A percentile compares a stretch with the other conserved stretches of the same genome.
Conservation (phyloP, 2,888 invertebrate species). For the Acleris laterana region DNA sequence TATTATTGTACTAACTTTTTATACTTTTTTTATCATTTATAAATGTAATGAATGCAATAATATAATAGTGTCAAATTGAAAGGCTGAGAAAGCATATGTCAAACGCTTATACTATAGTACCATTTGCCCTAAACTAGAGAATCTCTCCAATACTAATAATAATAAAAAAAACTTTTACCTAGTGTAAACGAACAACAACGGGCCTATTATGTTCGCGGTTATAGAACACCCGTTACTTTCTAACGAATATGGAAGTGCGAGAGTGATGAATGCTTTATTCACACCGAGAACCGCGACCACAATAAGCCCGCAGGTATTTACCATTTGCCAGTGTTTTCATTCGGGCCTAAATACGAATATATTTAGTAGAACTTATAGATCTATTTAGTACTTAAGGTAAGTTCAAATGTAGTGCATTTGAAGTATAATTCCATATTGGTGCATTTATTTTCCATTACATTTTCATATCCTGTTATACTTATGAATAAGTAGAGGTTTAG, state of each 20-base stretch:
- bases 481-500: constrained; percentile 27
- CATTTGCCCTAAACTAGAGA: constrained; percentile 1
- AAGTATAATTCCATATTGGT: constrained; percentile 32
- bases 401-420: constrained; percentile 36
- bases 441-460: constrained; percentile 34
- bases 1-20: constrained; percentile 27
- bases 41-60: constrained; percentile 1
- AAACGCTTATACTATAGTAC: not conserved
- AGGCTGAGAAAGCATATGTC: constrained; percentile 26
- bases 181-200: no score
- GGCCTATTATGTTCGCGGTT: no score
- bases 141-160: not conserved
- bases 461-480: constrained; percentile 7
- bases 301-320: no score
- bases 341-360: constrained; percentile 35
- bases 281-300: no score
- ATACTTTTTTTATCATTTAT: constrained; percentile 23
- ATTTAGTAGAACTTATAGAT: constrained; percentile 34
- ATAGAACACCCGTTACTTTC: no score
- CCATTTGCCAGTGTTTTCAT: not conserved
- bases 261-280: no score
- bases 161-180: not conserved
- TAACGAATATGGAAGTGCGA: no score
- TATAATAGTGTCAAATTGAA: constrained; percentile 22
- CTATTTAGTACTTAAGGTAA: constrained; percentile 37